Base-by-base conservation (phyloP, 2,888 invertebrate species). In the Ormyrus pomaceus region DNA sequence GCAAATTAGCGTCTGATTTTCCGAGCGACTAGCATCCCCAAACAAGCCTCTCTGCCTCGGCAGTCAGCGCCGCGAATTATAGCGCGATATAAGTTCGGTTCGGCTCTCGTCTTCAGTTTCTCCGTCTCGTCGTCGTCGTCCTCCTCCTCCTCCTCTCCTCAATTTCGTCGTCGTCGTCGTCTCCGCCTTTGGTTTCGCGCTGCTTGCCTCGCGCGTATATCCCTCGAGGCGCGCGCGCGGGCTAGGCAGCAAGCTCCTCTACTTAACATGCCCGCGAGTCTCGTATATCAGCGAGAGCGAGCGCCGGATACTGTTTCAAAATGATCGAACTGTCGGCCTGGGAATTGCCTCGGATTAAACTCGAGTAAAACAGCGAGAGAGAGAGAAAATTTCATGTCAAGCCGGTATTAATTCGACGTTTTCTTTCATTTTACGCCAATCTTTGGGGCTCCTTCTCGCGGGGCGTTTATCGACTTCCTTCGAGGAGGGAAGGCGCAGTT, bases 291-390 rank as follows among this genome's bases (percentile, higher is more conserved):
- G 73, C 46, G 34, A 34, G 34, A 34, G 58, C 51, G 56, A 19
- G 34, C n/a, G 34, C 65, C 46, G 59, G 56, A 79, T 70, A 66
- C 70, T 64, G 65, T 71, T 64, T 76, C 76, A 56, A 62, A 80
- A 80, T 77, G 76, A 77, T 80, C 68, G 80, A 77, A 70, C 76
- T 64, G 64, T 70, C 71, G 69, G 72, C 19, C 2, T 58, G 71
- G 79, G 64, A 79, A 74, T 70, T 69, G 79, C 77, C 48, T 9
- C 53, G 56, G 34, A 64, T 61, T 51, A 55, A 45, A n/a, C 13
- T 7, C 51, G 53, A 68, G 51, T 75, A 75, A 75, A 59, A 75
- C 59, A 68, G 66, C 34, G 34, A 34, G 34, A 34, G 34, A 34
- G 34, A 34, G 34, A 34, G 34, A 34, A 2, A 34, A 34, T 34